A percentile compares a stretch with the other conserved stretches of the same genome.
Evolutionary conservation across 2,113 vertebrate species (phyloP).

Genomic region (Perognathus longimembris): DNA sequence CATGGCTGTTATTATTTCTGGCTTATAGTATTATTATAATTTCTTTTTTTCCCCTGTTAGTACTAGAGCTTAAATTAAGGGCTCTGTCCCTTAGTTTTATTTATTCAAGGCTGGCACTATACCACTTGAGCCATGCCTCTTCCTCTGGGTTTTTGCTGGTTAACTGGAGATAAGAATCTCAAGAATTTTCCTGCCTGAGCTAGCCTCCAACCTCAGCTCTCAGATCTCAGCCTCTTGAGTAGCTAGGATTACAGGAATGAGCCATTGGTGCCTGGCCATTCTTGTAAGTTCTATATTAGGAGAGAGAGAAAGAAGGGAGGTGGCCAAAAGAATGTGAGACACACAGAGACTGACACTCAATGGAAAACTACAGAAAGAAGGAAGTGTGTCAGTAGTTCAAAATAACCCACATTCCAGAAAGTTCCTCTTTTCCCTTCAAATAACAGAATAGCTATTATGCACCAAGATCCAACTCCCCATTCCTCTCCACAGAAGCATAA

Average conservation of each 20-base stretch:
- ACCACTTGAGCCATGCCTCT: too few relatives aligned
- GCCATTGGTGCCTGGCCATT: too few relatives aligned
- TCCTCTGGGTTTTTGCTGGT: too few relatives aligned
- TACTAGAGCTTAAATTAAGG: too few relatives aligned
- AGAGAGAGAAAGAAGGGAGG: background rate
- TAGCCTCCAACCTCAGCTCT: too few relatives aligned
- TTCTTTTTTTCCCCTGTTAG: too few relatives aligned
- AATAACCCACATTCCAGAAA: background rate
- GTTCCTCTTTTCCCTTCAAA: background rate
- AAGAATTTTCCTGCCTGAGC: too few relatives aligned
- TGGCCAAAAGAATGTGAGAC: background rate
- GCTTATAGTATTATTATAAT: background rate
- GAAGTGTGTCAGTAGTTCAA: background rate
- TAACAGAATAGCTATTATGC: background rate
- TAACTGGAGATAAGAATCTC: too few relatives aligned
- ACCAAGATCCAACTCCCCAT: background rate
- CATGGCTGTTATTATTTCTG: constrained; percentile 6
- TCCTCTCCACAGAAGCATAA: background rate
- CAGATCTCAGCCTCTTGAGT: too few relatives aligned
- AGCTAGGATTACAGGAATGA: too few relatives aligned
- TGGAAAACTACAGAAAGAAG: background rate
- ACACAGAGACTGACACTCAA: background rate
- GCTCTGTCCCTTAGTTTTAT: too few relatives aligned
- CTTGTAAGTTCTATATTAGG: constrained; percentile 7
- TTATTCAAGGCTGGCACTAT: too few relatives aligned